These are phyloP conservation scores for Rattus norvegicus DNA, from an alignment of 2,113 vertebrate species.

Conservation along the genomic window DNA sequence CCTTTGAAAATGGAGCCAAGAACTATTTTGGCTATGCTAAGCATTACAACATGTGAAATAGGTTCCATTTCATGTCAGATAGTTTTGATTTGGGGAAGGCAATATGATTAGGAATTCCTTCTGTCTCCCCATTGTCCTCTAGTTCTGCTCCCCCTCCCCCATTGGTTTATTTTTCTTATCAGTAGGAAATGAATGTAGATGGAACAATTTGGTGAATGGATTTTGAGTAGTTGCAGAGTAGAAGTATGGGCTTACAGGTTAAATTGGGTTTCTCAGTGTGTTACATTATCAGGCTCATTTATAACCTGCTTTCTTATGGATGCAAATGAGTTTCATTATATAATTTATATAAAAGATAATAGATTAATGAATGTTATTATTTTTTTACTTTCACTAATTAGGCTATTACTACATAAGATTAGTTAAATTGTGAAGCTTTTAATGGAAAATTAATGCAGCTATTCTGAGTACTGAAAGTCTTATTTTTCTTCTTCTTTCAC, in stretches of 20 bases:
- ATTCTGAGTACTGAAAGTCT: constrained; percentile 61
- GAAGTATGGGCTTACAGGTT: constrained; percentile 62
- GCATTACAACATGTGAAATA: not conserved
- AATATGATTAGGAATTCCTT: not conserved
- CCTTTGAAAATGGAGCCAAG: not conserved
- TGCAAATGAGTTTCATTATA: constrained; percentile 69
- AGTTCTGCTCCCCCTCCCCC: not conserved
- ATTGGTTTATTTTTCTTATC: not conserved
- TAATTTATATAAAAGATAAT: constrained; percentile 75
- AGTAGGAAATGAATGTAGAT: constrained; percentile 43
- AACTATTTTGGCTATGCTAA: not conserved
- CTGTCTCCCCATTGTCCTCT: not conserved
- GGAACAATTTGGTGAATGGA: constrained; percentile 26
- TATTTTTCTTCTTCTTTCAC: constrained; percentile 58
- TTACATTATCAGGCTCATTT: constrained; percentile 71
- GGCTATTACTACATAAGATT: constrained; percentile 74
- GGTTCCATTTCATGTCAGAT: constrained; percentile 5
- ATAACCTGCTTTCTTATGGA: constrained; percentile 51
- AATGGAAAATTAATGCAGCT: constrained; percentile 67
- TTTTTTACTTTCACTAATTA: constrained; percentile 72
- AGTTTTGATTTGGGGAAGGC: not conserved
- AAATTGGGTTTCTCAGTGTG: constrained; percentile 61
- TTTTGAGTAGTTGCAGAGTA: constrained; percentile 60
- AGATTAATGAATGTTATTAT: constrained; percentile 75
- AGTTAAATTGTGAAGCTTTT: constrained; percentile 69